These are phyloP conservation scores for Habropoda laboriosa DNA, from an alignment of 1,140 invertebrate species.

Conservation along the genomic window DNA sequence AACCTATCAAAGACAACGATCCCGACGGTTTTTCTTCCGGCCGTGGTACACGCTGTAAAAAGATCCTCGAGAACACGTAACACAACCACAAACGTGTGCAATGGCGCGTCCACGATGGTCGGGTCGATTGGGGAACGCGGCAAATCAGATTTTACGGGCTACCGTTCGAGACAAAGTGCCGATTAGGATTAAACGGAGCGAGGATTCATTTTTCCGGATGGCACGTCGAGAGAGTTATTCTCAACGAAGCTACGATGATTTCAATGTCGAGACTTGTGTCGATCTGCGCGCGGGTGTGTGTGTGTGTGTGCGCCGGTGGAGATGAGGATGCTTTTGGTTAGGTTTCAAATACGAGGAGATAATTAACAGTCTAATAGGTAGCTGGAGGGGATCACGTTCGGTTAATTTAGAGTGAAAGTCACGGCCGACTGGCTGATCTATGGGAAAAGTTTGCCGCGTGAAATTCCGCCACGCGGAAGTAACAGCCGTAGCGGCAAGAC, in stretches of 20 bases:
- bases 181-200: background rate
- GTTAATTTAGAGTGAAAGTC: conserved; percentile 41
- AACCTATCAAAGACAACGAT: background rate
- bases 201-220: background rate
- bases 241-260: too few species aligned
- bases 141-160: background rate
- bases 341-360: background rate
- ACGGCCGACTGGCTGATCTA: conserved; percentile 20
- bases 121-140: too few species aligned
- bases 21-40: too few species aligned
- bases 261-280: too few species aligned
- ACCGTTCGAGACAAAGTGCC: background rate
- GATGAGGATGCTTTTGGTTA: background rate
- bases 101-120: background rate
- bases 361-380: conserved; percentile 27
- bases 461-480: background rate
- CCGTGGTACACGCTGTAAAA: too few species aligned
- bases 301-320: too few species aligned
- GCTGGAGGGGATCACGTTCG: conserved; percentile 9
- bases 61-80: too few species aligned
- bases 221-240: background rate
- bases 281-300: too few species aligned
- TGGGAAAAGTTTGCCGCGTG: conserved; percentile 9
- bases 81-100: background rate
- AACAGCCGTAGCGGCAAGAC: conserved; percentile 26